Conservation (phyloP, 2,888 invertebrate species). For the Graphium colonna region DNA sequence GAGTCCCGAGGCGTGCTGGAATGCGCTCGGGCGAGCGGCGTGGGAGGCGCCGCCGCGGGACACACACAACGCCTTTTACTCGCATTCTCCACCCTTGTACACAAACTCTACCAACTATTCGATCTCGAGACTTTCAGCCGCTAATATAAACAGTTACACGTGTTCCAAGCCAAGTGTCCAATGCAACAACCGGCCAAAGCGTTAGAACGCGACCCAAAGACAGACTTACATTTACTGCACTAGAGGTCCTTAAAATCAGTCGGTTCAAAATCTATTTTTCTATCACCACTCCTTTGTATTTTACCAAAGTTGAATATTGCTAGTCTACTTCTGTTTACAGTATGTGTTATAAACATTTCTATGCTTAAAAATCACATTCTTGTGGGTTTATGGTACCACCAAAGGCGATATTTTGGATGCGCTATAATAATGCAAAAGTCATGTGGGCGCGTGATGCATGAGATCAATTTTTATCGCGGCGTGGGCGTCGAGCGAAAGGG, state of each 20-base stretch:
- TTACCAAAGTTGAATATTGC: no score
- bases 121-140: conserved; percentile 45
- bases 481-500: conserved; percentile 15
- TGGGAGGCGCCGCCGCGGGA: conserved; percentile 69
- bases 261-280: no score
- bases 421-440: not conserved
- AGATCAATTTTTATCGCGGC: not conserved
- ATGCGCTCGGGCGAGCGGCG: conserved; percentile 76
- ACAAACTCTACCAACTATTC: conserved; percentile 73
- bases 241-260: no score
- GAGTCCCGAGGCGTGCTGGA: conserved; percentile 75
- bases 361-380: conserved; percentile 1
- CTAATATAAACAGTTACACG: conserved; percentile 24
- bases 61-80: conserved; percentile 59
- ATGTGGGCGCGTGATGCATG: conserved; percentile 3
- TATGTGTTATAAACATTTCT: conserved; percentile 2
- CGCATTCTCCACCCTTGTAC: conserved; percentile 43
- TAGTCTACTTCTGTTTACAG: not conserved
- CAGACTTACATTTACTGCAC: no score
- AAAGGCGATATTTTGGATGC: not conserved
- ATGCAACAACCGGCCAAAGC: no score
- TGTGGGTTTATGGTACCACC: not conserved
- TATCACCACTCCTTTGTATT: no score
- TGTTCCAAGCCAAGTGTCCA: not conserved
- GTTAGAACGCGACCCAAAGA: no score